phyloP scores from a whole-genome alignment of 2,888 invertebrate genomes.

The Chrysopilus asiliformis region DNA sequence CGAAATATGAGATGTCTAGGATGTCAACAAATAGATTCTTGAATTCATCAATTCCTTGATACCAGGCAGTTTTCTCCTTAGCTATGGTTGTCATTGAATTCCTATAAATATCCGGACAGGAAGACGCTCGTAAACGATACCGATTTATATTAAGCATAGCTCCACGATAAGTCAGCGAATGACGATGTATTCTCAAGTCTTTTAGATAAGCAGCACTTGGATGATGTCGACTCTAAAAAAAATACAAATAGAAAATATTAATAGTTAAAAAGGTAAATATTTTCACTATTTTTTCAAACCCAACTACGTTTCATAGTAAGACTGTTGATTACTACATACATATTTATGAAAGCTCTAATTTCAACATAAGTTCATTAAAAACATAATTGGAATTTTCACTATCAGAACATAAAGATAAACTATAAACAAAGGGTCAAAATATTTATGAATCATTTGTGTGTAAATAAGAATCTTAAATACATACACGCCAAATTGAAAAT shows the following conservation, averaged over 20 bases:
- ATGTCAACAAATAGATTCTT: constrained; percentile 64
- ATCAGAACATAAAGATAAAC: too few species aligned
- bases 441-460: too few species aligned
- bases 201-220: constrained; percentile 46
- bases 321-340: too few species aligned
- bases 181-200: constrained; percentile 59
- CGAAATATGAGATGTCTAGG: constrained; percentile 68
- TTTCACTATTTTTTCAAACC: background rate
- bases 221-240: constrained; percentile 11
- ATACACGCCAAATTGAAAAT: too few species aligned
- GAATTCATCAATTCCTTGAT: constrained; percentile 61
- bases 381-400: too few species aligned
- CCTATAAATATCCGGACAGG: constrained; percentile 81
- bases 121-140: constrained; percentile 67
- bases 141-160: constrained; percentile 75
- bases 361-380: too few species aligned
- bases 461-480: too few species aligned
- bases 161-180: constrained; percentile 69
- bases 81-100: constrained; percentile 76
- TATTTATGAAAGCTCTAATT: too few species aligned
- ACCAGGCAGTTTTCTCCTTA: constrained; percentile 58
- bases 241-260: constrained; percentile 1
- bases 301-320: too few species aligned
- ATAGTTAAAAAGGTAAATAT: background rate
- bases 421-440: too few species aligned